Evolutionary conservation across 2,888 invertebrate species (phyloP).

Genomic region (Automeris io): DNA sequence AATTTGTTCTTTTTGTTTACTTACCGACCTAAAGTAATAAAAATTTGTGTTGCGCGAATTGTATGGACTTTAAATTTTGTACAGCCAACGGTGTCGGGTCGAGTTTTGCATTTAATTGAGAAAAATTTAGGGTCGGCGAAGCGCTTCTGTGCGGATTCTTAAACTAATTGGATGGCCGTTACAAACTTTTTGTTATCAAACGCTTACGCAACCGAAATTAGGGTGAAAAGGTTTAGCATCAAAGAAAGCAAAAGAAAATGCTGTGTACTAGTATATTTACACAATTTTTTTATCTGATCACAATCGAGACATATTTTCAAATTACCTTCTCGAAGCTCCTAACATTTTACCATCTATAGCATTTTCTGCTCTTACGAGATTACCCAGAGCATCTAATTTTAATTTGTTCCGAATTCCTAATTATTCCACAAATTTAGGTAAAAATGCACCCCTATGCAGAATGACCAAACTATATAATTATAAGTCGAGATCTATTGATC

Average conservation of each 20-base stretch:
- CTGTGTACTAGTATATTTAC: constrained; percentile 5
- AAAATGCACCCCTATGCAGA: too few relatives aligned
- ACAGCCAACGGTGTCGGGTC: constrained; percentile 60
- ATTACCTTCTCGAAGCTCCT: too few relatives aligned
- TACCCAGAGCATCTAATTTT: too few relatives aligned
- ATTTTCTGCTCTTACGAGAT: too few relatives aligned
- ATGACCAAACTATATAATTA: too few relatives aligned
- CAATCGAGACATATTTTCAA: constrained; percentile 12
- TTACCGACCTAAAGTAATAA: constrained; percentile 70
- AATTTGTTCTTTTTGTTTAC: constrained; percentile 75
- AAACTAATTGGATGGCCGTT: constrained; percentile 73
- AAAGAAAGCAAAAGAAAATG: neutral
- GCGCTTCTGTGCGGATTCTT: constrained; percentile 73
- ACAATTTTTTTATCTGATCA: constrained; percentile 6
- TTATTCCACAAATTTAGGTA: too few relatives aligned
- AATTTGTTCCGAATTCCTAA: too few relatives aligned
- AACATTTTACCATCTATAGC: too few relatives aligned
- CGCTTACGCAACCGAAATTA: constrained; percentile 50
- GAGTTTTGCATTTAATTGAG: constrained; percentile 75
- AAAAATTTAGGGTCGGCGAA: constrained; percentile 71
- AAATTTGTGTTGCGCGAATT: constrained; percentile 77
- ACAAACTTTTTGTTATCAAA: constrained; percentile 64
- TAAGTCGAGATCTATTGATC: too few relatives aligned
- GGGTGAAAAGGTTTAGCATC: constrained; percentile 34
- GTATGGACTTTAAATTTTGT: constrained; percentile 75